Conservation (phyloP, 2,113 vertebrate species). For the Petroica traversi region DNA sequence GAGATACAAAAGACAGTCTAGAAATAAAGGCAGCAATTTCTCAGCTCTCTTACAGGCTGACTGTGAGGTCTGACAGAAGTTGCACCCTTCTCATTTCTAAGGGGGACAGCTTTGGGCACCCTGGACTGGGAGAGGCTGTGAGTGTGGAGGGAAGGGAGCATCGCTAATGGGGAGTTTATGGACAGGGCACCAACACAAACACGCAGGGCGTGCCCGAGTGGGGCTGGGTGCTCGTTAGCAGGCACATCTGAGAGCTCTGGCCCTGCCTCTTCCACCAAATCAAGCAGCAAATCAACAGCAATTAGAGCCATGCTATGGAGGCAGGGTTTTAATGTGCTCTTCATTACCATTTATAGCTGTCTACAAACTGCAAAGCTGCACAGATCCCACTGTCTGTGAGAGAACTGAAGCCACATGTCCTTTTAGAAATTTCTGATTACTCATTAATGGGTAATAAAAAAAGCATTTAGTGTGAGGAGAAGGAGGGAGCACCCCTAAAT, state of each 20-base stretch:
- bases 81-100: background rate
- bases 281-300: conserved; percentile 48
- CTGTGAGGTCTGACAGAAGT: background rate
- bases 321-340: background rate
- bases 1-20: fast-evolving
- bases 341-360: conserved; percentile 35
- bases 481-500: background rate
- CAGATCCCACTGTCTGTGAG: background rate
- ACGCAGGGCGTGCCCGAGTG: background rate
- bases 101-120: background rate
- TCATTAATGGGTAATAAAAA: background rate
- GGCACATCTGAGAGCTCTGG: background rate
- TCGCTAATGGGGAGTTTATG: background rate
- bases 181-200: background rate
- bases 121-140: background rate
- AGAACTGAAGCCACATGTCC: background rate
- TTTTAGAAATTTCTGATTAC: background rate
- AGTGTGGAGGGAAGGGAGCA: background rate
- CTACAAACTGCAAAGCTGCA: background rate
- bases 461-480: background rate
- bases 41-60: background rate
- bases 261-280: background rate
- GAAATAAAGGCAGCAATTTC: background rate
- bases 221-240: background rate
- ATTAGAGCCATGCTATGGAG: background rate